Percentiles rank a stretch among this genome's conserved stretches.
Conservation (phyloP, 2,888 invertebrate genomes). For the Theodoxus fluviatilis region DNA sequence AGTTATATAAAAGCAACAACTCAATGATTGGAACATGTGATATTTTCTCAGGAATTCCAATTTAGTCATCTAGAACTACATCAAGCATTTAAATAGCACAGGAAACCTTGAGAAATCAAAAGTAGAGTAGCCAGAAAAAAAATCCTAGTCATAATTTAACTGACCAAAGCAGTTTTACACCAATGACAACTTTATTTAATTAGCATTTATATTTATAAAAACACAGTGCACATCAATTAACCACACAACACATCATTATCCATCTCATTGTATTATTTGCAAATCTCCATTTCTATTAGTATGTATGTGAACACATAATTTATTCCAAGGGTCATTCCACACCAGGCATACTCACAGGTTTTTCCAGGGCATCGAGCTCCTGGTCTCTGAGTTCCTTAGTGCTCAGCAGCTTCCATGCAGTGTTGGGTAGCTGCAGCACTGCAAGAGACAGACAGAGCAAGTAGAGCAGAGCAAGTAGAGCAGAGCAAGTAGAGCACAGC, state of each 20-base stretch:
- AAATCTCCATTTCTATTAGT: background rate
- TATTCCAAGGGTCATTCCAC: background rate
- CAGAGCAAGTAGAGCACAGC: background rate
- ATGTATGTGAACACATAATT: no score
- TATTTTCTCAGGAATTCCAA: no score
- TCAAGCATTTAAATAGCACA: no score
- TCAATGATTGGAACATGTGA: no score
- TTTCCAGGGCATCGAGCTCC: slow-evolving; percentile 43
- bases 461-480: background rate
- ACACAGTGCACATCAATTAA: background rate
- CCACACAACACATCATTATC: background rate
- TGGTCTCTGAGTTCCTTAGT: slow-evolving; percentile 52
- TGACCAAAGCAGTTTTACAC: no score
- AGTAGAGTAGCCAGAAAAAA: no score
- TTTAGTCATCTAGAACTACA: no score
- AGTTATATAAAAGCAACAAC: no score
- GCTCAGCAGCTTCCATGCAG: slow-evolving; percentile 57
- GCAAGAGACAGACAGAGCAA: slow-evolving; percentile 25
- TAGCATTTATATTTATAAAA: background rate
- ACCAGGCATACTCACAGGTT: slow-evolving; percentile 42
- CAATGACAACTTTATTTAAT: no score
- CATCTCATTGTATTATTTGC: background rate
- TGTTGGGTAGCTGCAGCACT: slow-evolving; percentile 61
- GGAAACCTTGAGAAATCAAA: no score
- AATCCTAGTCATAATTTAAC: no score